These are phyloP conservation scores for Neuroscelio doddi DNA, from an alignment of 2,888 invertebrate genomes.

Conservation along the genomic window DNA sequence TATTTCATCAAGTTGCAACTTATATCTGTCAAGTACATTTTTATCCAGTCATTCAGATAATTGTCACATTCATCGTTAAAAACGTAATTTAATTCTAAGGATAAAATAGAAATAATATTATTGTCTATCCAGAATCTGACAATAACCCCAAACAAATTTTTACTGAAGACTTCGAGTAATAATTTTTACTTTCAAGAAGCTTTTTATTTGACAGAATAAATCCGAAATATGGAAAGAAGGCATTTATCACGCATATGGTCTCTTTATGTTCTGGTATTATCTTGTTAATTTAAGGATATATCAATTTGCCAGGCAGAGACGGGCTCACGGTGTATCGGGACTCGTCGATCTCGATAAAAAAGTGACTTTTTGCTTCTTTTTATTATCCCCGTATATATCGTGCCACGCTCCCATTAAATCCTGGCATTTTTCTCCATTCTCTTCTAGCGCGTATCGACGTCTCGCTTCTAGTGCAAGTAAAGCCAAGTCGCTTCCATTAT, in stretches of 20 bases:
- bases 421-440: conserved; percentile 18
- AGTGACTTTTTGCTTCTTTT: conserved; percentile 6
- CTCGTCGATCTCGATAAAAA: conserved; percentile 9
- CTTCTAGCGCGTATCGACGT: conserved; percentile 10
- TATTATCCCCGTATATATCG: conserved; percentile 4
- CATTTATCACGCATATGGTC: neutral
- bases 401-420: conserved; percentile 12
- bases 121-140: too few relatives aligned
- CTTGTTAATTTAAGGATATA: conserved; percentile 8
- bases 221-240: conserved; percentile 1
- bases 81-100: too few relatives aligned
- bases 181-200: too few relatives aligned
- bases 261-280: neutral
- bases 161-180: too few relatives aligned
- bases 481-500: conserved; percentile 19
- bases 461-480: conserved; percentile 15
- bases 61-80: too few relatives aligned
- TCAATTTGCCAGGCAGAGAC: conserved; percentile 9
- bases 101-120: too few relatives aligned
- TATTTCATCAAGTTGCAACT: too few relatives aligned
- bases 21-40: too few relatives aligned
- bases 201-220: too few relatives aligned
- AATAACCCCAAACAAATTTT: too few relatives aligned
- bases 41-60: too few relatives aligned
- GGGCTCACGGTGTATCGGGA: conserved; percentile 5